These are phyloP conservation scores for Panurus biarmicus DNA, from an alignment of 2,113 vertebrate species.

Conservation along the genomic window DNA sequence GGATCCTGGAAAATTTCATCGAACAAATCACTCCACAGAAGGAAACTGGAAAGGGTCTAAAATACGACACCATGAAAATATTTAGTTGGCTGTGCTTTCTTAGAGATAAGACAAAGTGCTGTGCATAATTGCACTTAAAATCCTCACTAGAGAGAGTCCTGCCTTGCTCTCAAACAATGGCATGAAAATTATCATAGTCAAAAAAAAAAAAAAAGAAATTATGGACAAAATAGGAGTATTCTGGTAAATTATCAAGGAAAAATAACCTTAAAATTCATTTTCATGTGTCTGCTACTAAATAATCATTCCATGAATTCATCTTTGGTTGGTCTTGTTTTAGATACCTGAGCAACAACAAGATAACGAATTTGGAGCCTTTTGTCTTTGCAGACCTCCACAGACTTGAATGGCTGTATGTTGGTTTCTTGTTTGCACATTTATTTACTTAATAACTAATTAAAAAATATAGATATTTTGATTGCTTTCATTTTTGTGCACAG, in stretches of 20 bases:
- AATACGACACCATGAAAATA: not conserved
- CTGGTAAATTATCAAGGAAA: not conserved
- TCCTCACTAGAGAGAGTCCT: not conserved
- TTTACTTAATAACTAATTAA: not conserved
- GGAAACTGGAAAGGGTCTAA: not conserved
- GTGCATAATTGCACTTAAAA: not conserved
- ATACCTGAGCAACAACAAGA: slow-evolving; percentile 89
- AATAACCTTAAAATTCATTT: not conserved
- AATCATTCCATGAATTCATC: not conserved
- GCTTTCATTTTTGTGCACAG: not conserved
- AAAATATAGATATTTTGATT: not conserved
- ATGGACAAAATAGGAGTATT: not conserved
- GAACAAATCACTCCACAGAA: not conserved
- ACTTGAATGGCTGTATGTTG: slow-evolving; percentile 91
- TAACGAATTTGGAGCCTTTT: slow-evolving; percentile 79
- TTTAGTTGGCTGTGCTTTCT: not conserved
- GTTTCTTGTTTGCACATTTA: not conserved
- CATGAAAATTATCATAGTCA: not conserved
- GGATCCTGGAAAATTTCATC: not conserved
- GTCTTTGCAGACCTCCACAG: slow-evolving; percentile 89
- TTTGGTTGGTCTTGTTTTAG: slow-evolving; percentile 61
- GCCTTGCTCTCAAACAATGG: not conserved
- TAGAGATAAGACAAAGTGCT: not conserved
- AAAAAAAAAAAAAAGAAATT: not conserved
- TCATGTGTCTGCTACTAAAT: not conserved